Conservation (phyloP, 1,140 invertebrate species). For the Neotoxoptera formosana region DNA sequence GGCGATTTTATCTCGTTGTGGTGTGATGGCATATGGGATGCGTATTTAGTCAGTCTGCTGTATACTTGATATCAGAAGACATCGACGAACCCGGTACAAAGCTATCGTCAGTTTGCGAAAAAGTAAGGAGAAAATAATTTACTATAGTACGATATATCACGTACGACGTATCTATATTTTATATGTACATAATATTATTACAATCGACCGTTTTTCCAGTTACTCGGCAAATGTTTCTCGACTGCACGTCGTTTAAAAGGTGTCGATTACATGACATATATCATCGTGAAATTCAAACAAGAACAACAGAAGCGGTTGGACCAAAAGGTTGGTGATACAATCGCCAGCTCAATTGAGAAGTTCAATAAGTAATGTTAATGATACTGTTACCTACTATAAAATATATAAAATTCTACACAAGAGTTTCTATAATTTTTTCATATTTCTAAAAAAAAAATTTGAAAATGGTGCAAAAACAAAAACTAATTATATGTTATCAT, state of each 20-base stretch:
- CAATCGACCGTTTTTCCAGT: not conserved
- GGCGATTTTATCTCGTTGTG: constrained; percentile 94
- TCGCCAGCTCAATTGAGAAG: no score
- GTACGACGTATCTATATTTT: no score
- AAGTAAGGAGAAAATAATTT: constrained; percentile 70
- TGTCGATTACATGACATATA: not conserved
- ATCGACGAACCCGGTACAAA: constrained; percentile 71
- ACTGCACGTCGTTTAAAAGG: not conserved
- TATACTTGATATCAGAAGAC: constrained; percentile 82
- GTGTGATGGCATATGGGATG: constrained; percentile 99
- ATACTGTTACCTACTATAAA: no score
- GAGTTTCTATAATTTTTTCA: no score
- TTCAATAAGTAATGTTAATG: no score
- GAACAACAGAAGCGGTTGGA: not conserved
- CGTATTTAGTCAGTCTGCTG: constrained; percentile 92
- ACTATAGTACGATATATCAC: not conserved
- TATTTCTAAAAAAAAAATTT: no score
- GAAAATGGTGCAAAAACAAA: no score
- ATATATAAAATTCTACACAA: no score
- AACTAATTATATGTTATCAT: no score
- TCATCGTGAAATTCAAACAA: not conserved
- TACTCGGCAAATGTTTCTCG: not conserved
- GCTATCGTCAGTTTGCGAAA: constrained; percentile 90
- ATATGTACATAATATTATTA: no score
- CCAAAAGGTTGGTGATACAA: not conserved